phyloP scores from a whole-genome alignment of 2,113 vertebrate species.

The Numenius arquata region DNA sequence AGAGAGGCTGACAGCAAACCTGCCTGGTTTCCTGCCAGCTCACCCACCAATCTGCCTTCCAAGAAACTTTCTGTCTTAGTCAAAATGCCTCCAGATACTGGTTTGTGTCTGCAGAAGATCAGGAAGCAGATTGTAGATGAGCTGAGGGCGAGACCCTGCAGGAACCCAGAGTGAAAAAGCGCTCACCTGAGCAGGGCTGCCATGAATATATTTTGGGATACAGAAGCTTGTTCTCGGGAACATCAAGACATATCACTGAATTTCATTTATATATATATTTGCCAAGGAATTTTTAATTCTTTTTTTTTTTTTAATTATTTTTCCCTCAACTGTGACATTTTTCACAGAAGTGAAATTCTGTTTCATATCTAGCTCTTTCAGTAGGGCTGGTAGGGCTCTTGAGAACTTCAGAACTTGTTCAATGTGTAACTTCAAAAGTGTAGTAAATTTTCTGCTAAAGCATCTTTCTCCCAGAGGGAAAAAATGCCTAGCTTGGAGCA shows the following conservation, averaged over 20 bases:
- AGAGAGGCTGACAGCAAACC: background rate
- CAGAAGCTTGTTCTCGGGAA: background rate
- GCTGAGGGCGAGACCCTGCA: rapidly evolving
- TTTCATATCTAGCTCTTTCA: background rate
- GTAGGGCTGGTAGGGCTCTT: background rate
- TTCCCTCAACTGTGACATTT: background rate
- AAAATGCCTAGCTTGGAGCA: background rate
- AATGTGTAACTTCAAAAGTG: background rate
- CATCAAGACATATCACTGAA: background rate
- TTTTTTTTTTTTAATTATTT: background rate
- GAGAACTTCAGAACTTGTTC: background rate
- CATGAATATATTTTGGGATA: background rate
- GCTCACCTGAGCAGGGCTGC: background rate
- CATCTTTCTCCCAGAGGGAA: background rate
- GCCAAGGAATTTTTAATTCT: background rate
- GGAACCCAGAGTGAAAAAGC: background rate
- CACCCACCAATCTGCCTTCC: background rate
- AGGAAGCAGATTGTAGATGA: background rate
- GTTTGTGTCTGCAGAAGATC: background rate
- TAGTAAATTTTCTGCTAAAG: background rate
- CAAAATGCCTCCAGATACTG: background rate
- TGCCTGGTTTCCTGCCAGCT: background rate
- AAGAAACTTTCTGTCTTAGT: background rate
- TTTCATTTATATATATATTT: background rate
- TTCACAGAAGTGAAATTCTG: background rate